These are phyloP conservation scores for Formica selysi DNA, from an alignment of 1,140 invertebrate genomes.

Conservation along the genomic window DNA sequence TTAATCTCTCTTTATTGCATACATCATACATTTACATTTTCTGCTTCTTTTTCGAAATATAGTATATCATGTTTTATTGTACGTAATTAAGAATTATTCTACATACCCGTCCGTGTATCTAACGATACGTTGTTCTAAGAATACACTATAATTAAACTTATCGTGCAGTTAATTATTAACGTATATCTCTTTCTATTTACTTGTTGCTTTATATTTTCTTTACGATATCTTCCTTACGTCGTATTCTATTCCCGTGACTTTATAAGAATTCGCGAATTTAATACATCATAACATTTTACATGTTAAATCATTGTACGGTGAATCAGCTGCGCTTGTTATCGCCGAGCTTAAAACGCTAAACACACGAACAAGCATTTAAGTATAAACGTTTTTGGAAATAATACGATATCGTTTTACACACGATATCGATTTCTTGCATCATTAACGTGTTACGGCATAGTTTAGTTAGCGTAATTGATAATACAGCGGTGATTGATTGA, in stretches of 20 bases:
- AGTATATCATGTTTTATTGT: not conserved
- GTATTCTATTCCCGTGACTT: not conserved
- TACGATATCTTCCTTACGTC: not conserved
- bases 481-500: slow-evolving; percentile 47
- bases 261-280: not conserved
- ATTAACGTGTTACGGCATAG: slow-evolving; percentile 28
- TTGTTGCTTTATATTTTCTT: slow-evolving; percentile 1
- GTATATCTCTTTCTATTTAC: not conserved
- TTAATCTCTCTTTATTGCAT: not conserved
- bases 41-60: not conserved
- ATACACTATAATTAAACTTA: slow-evolving; percentile 13
- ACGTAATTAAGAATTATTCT: not conserved
- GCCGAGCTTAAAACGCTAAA: not conserved
- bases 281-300: not conserved
- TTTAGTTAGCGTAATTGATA: slow-evolving; percentile 45
- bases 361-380: not conserved
- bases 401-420: slow-evolving; percentile 33
- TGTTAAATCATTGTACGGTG: not conserved
- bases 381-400: not conserved
- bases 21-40: slow-evolving; percentile 1
- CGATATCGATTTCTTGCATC: slow-evolving; percentile 43
- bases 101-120: not conserved
- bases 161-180: slow-evolving; percentile 31
- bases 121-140: not conserved
- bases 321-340: not conserved